phyloP scores from a whole-genome alignment of 2,113 vertebrate species.

The Ivindomyrus marchei region DNA sequence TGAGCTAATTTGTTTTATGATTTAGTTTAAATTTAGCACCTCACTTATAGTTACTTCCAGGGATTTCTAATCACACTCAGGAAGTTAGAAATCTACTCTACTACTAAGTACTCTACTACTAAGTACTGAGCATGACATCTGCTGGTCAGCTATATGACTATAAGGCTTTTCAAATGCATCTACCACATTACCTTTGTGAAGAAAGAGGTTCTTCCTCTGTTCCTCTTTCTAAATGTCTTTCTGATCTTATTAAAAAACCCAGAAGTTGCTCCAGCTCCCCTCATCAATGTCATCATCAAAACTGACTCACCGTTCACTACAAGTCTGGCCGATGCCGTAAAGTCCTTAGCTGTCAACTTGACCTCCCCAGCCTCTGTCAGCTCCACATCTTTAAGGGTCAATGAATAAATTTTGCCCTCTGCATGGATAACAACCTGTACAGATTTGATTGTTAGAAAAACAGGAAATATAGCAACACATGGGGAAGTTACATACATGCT shows the following conservation, averaged over 20 bases:
- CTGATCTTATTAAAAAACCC: background rate
- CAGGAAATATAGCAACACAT: background rate
- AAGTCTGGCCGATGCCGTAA: constrained; percentile 83
- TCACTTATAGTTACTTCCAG: background rate
- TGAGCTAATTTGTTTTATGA: background rate
- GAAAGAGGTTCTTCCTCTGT: background rate
- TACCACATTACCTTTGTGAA: background rate
- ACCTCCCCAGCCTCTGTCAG: constrained; percentile 84
- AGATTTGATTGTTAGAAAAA: constrained; percentile 14
- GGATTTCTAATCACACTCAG: background rate
- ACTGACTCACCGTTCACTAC: constrained; percentile 75
- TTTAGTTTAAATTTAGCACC: background rate
- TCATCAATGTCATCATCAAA: background rate
- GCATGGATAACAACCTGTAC: constrained; percentile 77
- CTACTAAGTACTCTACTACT: too few relatives aligned
- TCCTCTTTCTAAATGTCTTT: background rate
- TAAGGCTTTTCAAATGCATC: background rate
- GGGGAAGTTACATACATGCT: background rate
- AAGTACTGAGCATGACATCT: background rate
- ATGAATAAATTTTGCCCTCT: constrained; percentile 78
- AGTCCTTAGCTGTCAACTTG: constrained; percentile 81
- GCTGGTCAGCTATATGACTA: background rate
- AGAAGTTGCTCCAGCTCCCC: background rate
- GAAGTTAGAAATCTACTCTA: background rate
- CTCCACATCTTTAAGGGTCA: constrained; percentile 80